Base-by-base conservation (phyloP, 2,888 invertebrate species). In the Axea sp. region DNA sequence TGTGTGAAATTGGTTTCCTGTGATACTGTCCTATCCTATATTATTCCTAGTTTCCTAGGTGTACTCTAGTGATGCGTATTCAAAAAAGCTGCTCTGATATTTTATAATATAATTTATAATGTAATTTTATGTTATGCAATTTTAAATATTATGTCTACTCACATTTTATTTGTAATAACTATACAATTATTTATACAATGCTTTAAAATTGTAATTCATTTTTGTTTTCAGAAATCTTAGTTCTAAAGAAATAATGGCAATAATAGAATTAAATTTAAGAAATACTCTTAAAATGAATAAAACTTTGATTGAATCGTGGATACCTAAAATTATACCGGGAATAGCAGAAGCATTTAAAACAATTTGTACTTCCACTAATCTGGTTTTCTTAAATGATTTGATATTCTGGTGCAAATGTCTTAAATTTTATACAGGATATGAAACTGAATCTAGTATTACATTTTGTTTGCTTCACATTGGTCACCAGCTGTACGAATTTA, bases 381-480 rank as follows among this genome's bases (percentile, higher is more conserved):
- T 60, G 1, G 47, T 60, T 35, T 82, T 80, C 2, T 78, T 81
- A 0, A 83, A 82, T 30, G 83, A 87, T 73, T 75, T 87, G 17
- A 76, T 83, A 5, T 59, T 76, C 1, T 87, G 87, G 87, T 81
- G 84, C 0, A 79, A 79, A 6, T 75, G 80, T 19, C 65, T 87
- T 6, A 78, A 78, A 26, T 81, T 80, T 69, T 87, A 87, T 76
- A 83, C 84, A 0, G 45, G 43, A 0, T 78, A 80, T 0, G 82
- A 84, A 33, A 76, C 76, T 7, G 80, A 81, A 14, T 39, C 75
- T 0, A 78, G 79, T 7, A 53, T 83, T 8, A 81, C 82, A 0
- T 72, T 64, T 35, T 76, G 82, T 57, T 71, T 86, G 11, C 51
- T 86, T 12, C 81, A 87, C 19, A 77, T 83, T 28, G 84, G 85